Evolutionary conservation across 2,113 vertebrate genomes (phyloP), one percentile per base, ranked within the genome.

Genomic region (Todiramphus chloris): DNA sequence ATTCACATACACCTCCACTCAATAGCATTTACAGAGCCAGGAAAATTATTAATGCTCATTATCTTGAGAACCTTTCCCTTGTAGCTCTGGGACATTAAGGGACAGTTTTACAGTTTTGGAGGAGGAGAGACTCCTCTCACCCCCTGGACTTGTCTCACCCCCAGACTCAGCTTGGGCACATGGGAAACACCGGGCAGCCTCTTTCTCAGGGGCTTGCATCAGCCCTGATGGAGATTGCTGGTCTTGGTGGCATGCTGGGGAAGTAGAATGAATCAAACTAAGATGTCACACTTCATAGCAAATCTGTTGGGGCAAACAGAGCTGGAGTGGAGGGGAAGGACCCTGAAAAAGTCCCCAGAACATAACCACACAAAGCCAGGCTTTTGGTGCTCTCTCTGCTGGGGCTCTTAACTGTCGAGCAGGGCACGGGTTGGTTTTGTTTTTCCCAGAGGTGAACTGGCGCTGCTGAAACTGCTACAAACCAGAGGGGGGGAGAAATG

Each of bases 31-130:
- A 83, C 92, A 92, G 92, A 95, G 92, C 66, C 62, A 85, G 87
- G 87, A 58, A 78, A 81, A 89, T 95, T 97, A 96, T 95, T 95
- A 94, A 91, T 66, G 83, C 82, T 81, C 66, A 50, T 73, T 96
- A 95, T 87, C 93, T 37, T 2, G 51, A 94, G 89, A 93, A 83
- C 51, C 51, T 96, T 92, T 94, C 73, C 92, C 81, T 72, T 75
- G 81, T 50, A 87, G 88, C 85, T 91, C 56, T 16, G 62, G 93
- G 94, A 94, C 82, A 50, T 75, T 86, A 72, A 93, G 51, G 87
- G 89, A 25, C 74, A 60, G 63, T 56, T 92, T 83, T 53, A 50
- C 46, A 7, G 20, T 43, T 43, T 4, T 7, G n/a, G 28, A 64
- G 31, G 11, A 41, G 76, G 64, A 81, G 33, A 68, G 35, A 30